These are phyloP conservation scores for Canis aureus DNA, from an alignment of 2,113 vertebrate genomes.

Conservation along the genomic window DNA sequence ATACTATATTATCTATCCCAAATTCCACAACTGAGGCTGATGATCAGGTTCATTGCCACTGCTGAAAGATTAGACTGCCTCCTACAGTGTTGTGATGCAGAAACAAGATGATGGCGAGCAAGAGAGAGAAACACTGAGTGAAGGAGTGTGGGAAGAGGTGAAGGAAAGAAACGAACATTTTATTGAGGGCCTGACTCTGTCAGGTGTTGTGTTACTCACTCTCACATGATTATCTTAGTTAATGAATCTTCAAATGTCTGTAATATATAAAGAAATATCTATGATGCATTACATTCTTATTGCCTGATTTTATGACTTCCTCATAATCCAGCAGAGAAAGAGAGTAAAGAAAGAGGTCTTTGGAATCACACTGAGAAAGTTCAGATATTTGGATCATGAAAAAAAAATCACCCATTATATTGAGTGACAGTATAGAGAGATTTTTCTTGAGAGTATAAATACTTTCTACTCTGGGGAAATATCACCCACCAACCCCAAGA, in stretches of 20 bases:
- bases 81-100: neutral
- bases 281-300: neutral
- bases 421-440: neutral
- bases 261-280: slow-evolving; percentile 50
- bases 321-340: neutral
- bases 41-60: neutral
- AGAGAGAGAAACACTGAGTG: neutral
- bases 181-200: neutral
- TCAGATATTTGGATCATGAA: neutral
- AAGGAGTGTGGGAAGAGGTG: neutral
- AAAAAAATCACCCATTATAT: neutral
- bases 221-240: slow-evolving; percentile 17
- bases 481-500: neutral
- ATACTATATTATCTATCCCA: neutral
- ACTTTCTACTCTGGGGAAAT: neutral
- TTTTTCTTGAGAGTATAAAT: slow-evolving; percentile 5
- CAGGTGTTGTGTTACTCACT: neutral
- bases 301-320: slow-evolving; percentile 37
- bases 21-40: neutral
- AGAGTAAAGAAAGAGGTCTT: neutral
- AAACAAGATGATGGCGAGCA: neutral
- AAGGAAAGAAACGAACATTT: neutral
- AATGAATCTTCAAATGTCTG: slow-evolving; percentile 53
- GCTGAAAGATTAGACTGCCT: neutral
- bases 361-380: slow-evolving; percentile 2